Evolutionary conservation across 2,888 invertebrate species (phyloP).

Genomic region (Euplagia quadripunctaria): DNA sequence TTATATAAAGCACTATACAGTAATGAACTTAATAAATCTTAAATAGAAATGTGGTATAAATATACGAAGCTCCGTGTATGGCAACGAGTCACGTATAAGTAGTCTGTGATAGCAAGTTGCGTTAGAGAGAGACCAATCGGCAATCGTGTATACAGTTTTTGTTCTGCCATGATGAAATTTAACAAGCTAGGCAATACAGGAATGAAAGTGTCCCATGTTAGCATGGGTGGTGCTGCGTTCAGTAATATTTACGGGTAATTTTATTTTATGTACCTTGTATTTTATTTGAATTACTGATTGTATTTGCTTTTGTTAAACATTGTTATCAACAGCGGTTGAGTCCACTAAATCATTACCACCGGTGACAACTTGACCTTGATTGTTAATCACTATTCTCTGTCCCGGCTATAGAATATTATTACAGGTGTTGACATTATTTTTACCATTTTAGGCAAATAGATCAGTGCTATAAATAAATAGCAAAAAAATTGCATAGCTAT

Average conservation of each 20-base stretch:
- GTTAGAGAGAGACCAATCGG: slow-evolving; percentile 5
- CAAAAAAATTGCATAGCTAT: too few species aligned
- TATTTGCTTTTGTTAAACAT: not conserved
- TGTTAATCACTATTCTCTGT: not conserved
- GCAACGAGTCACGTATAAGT: not conserved
- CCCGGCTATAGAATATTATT: not conserved
- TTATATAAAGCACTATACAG: not conserved
- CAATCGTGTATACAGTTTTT: slow-evolving; percentile 22
- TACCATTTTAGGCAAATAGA: not conserved
- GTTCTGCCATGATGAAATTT: slow-evolving; percentile 89
- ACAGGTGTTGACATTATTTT: not conserved
- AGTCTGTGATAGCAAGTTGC: slow-evolving; percentile 15
- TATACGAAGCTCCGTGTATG: not conserved
- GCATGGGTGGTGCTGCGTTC: slow-evolving; percentile 92
- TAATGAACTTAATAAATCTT: not conserved
- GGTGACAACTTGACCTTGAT: not conserved
- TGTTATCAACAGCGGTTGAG: not conserved
- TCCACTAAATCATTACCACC: not conserved
- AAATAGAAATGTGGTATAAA: not conserved
- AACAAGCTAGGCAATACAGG: slow-evolving; percentile 91
- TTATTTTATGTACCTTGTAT: not conserved
- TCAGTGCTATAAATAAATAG: too few species aligned
- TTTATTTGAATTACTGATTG: not conserved
- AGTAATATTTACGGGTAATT: slow-evolving; percentile 91
- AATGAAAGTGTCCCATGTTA: slow-evolving; percentile 90